Percentiles rank a stretch among this genome's conserved stretches.
Evolutionary conservation across 2,888 invertebrate genomes (phyloP).

Genomic region (Fragum fragum): DNA sequence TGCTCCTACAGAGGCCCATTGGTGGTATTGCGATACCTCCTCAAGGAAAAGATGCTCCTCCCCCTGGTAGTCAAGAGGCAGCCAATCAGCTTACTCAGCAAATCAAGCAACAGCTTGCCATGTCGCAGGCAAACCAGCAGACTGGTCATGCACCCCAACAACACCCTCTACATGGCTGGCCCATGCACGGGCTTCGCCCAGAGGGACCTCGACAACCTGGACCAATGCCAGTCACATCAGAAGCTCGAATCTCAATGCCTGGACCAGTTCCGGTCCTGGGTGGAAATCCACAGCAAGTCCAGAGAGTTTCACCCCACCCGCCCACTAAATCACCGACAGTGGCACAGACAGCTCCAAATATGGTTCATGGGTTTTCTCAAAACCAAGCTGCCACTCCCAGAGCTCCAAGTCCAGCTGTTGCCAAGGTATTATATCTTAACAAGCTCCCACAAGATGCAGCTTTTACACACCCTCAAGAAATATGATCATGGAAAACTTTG

Average conservation of each 20-base stretch:
- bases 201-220: constrained; percentile 57
- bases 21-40: constrained; percentile 28
- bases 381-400: constrained; percentile 62
- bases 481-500: too few species aligned
- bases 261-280: constrained; percentile 63
- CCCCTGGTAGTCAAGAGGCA: constrained; percentile 67
- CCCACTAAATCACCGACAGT: constrained; percentile 73
- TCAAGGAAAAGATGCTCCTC: constrained; percentile 44
- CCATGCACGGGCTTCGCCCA: constrained; percentile 46
- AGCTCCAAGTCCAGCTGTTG: constrained; percentile 67
- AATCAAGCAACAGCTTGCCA: constrained; percentile 64
- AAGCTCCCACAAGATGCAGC: not conserved
- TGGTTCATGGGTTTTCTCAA: constrained; percentile 63
- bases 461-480: too few species aligned
- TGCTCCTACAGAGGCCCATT: constrained; percentile 45
- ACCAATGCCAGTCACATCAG: constrained; percentile 38
- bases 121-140: constrained; percentile 33
- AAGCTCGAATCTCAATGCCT: constrained; percentile 58
- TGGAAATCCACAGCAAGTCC: constrained; percentile 65
- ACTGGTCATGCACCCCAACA: constrained; percentile 57
- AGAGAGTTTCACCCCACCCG: constrained; percentile 70
- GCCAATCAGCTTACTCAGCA: constrained; percentile 66
- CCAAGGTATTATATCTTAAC: constrained; percentile 54
- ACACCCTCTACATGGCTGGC: constrained; percentile 58
- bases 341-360: constrained; percentile 74